Evolutionary conservation across 2,113 vertebrate genomes (phyloP), one percentile per base, ranked within the genome.

Genomic region (Felis catus): DNA sequence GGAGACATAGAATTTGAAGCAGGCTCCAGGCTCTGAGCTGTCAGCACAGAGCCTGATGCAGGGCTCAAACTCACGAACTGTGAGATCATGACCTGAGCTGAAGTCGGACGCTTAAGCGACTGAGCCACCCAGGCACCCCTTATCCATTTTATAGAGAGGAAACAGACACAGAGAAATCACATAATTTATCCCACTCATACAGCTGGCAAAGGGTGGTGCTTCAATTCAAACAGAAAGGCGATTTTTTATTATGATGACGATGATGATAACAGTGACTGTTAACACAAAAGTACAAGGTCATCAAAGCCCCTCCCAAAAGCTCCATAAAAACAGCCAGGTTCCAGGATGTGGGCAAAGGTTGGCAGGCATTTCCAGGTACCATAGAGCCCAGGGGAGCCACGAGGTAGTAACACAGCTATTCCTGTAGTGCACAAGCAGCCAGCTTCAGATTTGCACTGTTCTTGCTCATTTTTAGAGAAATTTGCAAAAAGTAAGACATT

Each of bases 151-250:
- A 41, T 29, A 81, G 31, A 61, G 0, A 68, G 76, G 71, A 93
- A 85, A 73, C 1, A 39, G 25, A 58, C 51, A n/a, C 8, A 45
- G 23, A 39, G 73, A 19, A 27, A 73, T 33, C 19, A 33, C 16
- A 8, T 48, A 48, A 55, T 61, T 23, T 53, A 74, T 85, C 70
- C 15, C 19, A 85, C 21, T 33, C 61, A 29, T 48, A n/a, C 12
- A 45, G 88, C 55, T 70, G 92, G 68, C 88, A 78, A 51, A 93
- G 90, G 91, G 94, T 16, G 71, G 48, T 87, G 86, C 79, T 85
- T 79, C 16, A 1, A 9, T 33, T 71, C 51, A 25, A 61, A 89
- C 3, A 55, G 68, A 45, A 82, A 55, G 8, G 45, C 8, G 7
- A 29, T 16, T 21, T 70, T 66, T 27, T 29, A 31, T 53, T 53